Base-by-base conservation (phyloP, 2,888 invertebrate genomes). In the Ectemnius cavifrons region DNA sequence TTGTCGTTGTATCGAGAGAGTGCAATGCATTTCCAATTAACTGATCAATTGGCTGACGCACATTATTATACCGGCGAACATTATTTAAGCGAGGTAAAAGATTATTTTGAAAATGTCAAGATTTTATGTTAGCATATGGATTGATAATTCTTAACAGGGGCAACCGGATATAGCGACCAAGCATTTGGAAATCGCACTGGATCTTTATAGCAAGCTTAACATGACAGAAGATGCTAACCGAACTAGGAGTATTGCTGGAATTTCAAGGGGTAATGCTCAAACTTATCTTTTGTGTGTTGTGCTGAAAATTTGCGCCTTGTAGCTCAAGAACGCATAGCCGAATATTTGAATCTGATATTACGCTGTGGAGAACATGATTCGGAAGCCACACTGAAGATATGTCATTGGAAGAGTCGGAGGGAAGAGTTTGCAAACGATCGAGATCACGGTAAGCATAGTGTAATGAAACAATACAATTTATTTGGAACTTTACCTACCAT, bases 321-420 rank as follows among this genome's bases (percentile, higher is more conserved):
- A 93, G 93, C 93, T 3, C 93, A 93, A 89, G 92, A 93, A 83
- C 81, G 90, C 23, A 92, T 93, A 90, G 87, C 91, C 0, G 87
- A 91, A 0, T 93, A 92, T 78, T 92, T 92, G 69, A 86, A 89
- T 68, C 80, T 92, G 18, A 69, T 93, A 64, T 84, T 89, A 49
- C 89, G 91, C 73, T 91, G 92, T 4, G 88, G 88, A 5, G 71
- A 61, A 0, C 91, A 92, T 67, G 78, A 85, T 56, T 2, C 89
- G 0, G 85, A 91, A 4, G 91, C 92, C 0, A 88, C 91, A 75
- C 82, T 90, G 62, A 92, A 92, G 79, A 86, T 89, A 0, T 92
- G 92, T 4, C 91, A 92, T 70, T 93, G 93, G 93, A 93, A 93
- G 80, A 87, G 92, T 27, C 84, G 87, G 0, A 88, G 90, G 27